Evolutionary conservation across 2,113 vertebrate species (phyloP).

Genomic region (Oreochromis niloticus): DNA sequence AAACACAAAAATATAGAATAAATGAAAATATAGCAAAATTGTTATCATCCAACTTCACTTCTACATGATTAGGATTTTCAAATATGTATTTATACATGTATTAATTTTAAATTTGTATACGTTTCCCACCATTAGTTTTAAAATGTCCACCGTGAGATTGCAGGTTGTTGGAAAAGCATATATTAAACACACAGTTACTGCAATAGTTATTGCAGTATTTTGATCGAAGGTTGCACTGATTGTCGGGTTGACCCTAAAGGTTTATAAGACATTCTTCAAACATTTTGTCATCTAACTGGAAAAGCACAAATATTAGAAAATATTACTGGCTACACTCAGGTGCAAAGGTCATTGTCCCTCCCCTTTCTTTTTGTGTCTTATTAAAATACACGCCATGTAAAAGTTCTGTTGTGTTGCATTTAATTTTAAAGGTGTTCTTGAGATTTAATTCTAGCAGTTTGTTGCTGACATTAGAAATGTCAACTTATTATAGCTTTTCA

Average conservation of each 20-base stretch:
- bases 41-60: neutral
- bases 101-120: neutral
- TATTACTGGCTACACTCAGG: neutral
- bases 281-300: neutral
- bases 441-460: neutral
- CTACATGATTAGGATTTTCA: rapidly evolving
- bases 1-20: neutral
- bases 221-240: neutral
- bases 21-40: neutral
- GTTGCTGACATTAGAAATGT: neutral
- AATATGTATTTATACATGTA: neutral
- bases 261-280: rapidly evolving
- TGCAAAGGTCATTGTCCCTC: rapidly evolving
- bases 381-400: rapidly evolving
- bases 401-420: neutral
- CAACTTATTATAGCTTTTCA: neutral
- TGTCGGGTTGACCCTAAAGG: neutral
- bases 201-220: neutral
- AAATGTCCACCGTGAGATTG: neutral
- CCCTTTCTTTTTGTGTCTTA: neutral
- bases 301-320: neutral
- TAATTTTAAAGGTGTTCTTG: neutral
- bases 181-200: neutral
- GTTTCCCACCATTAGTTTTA: neutral
- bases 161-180: neutral